A percentile compares a stretch with the other conserved stretches of the same genome.
These are phyloP conservation scores for Laticauda laticaudata DNA, from an alignment of 2,113 vertebrate species.

Conservation along the genomic window DNA sequence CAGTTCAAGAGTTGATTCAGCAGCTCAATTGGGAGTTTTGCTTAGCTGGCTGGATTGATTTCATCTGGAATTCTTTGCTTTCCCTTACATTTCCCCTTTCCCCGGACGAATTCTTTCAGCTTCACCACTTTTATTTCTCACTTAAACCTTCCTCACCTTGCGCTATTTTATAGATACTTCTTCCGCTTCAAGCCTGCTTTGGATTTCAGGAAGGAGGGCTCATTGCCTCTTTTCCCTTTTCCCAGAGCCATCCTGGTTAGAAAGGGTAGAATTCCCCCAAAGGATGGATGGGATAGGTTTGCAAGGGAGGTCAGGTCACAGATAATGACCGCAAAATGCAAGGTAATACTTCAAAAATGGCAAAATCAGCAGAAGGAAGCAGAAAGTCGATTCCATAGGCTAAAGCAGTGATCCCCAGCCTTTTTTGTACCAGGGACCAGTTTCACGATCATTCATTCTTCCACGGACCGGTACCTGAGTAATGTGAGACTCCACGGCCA, in stretches of 20 bases:
- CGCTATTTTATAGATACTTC: not conserved
- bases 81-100: not conserved
- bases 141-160: not conserved
- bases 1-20: not conserved
- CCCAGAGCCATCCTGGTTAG: not conserved
- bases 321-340: not conserved
- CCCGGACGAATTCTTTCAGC: not conserved
- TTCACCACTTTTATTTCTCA: not conserved
- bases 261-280: not conserved
- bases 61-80: not conserved
- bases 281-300: not conserved
- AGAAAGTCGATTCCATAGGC: not conserved
- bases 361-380: not conserved
- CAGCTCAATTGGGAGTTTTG: not conserved
- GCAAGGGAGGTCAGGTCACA: not conserved
- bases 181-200: not conserved
- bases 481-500: no score
- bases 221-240: not conserved
- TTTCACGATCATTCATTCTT: no score
- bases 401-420: no score
- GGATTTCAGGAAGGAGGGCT: not conserved
- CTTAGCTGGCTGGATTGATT: not conserved
- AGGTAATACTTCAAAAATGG: not conserved
- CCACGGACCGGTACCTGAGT: no score
- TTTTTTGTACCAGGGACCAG: no score